Conservation (phyloP, 2,797 vertebrate genomes). For the Epinephelus awoara region DNA sequence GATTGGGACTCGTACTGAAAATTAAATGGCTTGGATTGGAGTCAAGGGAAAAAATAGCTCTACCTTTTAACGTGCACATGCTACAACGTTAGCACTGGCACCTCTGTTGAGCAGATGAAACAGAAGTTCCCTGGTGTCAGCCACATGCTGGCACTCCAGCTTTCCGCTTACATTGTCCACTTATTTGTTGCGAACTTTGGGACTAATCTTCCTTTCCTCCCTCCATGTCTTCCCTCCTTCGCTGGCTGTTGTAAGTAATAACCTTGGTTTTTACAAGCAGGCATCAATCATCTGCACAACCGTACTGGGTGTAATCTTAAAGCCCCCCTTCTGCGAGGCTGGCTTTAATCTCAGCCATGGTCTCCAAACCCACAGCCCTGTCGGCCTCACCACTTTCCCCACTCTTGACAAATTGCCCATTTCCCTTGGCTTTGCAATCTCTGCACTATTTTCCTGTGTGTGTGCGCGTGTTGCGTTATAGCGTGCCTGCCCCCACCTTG, state of each 20-base stretch:
- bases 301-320: conserved; percentile 82
- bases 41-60: background rate
- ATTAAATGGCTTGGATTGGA: conserved; percentile 35
- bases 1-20: conserved; percentile 24
- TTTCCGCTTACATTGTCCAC: conserved; percentile 67
- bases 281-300: conserved; percentile 83
- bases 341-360: conserved; percentile 83
- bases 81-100: conserved; percentile 1
- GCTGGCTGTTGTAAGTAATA: conserved; percentile 79
- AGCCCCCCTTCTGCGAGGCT: conserved; percentile 74
- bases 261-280: conserved; percentile 82
- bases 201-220: conserved; percentile 73
- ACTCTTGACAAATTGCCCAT: conserved; percentile 84
- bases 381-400: conserved; percentile 75
- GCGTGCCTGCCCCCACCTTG: conserved; percentile 40
- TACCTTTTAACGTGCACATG: conserved; percentile 4
- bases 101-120: conserved; percentile 29
- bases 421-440: conserved; percentile 79
- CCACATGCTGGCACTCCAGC: conserved; percentile 37
- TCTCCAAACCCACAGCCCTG: conserved; percentile 78
- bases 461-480: conserved; percentile 39
- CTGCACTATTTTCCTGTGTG: conserved; percentile 54
- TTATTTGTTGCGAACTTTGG: conserved; percentile 77
- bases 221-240: conserved; percentile 39
- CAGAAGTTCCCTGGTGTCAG: conserved; percentile 42